These are phyloP conservation scores for Heterocephalus glaber DNA, from an alignment of 2,113 vertebrate species.

Conservation along the genomic window DNA sequence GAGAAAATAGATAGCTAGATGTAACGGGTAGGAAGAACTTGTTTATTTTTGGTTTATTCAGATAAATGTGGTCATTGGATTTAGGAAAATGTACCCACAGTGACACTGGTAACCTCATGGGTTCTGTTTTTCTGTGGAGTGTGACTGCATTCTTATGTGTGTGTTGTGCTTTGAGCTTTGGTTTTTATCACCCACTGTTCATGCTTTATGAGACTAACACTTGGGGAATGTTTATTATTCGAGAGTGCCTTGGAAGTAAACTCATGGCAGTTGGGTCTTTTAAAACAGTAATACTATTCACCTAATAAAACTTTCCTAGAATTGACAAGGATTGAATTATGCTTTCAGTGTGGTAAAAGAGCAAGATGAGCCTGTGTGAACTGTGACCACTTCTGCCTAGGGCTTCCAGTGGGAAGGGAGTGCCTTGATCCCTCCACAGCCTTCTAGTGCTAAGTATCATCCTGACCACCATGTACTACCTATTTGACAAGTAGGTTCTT, in stretches of 20 bases:
- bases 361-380: neutral
- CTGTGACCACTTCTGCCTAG: neutral
- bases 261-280: neutral
- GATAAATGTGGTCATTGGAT: neutral
- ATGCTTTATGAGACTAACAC: slow-evolving; percentile 12
- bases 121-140: slow-evolving; percentile 14
- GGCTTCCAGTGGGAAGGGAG: neutral
- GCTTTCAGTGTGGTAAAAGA: neutral
- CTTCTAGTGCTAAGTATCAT: neutral
- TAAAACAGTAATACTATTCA: neutral
- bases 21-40: neutral
- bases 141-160: neutral
- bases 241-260: neutral
- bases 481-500: neutral
- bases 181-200: neutral
- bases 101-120: neutral
- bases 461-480: no score
- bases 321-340: neutral
- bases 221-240: slow-evolving; percentile 29
- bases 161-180: neutral
- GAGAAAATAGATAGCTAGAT: neutral
- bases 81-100: neutral
- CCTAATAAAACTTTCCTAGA: slow-evolving; percentile 19
- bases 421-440: neutral
- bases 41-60: slow-evolving; percentile 35